Evolutionary conservation across 2,797 vertebrate species (phyloP).

Genomic region (Nyctalus aviator): DNA sequence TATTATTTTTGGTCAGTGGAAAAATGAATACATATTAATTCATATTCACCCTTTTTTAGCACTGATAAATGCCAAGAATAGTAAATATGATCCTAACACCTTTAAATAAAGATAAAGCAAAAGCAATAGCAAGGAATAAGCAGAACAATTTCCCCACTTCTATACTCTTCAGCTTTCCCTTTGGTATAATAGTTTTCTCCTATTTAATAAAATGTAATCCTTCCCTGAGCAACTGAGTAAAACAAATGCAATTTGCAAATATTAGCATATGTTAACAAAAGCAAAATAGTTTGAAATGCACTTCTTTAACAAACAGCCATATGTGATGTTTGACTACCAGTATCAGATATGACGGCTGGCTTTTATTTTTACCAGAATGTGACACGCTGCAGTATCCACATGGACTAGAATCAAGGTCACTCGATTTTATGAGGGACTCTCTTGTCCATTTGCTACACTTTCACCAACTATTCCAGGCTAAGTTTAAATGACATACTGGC

Average conservation of each 20-base stretch:
- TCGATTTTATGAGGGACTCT: not conserved
- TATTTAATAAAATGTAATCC: not conserved
- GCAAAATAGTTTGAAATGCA: not conserved
- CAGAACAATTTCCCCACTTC: not conserved
- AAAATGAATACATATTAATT: not conserved
- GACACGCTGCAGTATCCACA: not conserved
- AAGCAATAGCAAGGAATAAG: not conserved
- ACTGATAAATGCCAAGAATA: slow-evolving; percentile 2
- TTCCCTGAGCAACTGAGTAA: not conserved
- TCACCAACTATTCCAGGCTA: not conserved
- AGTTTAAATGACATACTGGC: not conserved
- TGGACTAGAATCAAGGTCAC: not conserved
- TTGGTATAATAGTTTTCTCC: not conserved
- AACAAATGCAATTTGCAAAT: not conserved
- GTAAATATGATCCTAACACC: not conserved
- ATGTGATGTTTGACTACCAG: not conserved
- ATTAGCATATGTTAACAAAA: not conserved
- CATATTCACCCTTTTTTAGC: not conserved
- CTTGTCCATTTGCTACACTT: not conserved
- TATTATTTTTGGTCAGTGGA: not conserved
- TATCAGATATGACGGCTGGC: not conserved
- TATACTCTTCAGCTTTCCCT: not conserved
- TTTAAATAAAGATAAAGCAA: slow-evolving; percentile 9
- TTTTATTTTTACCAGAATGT: slow-evolving; percentile 5
- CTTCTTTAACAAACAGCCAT: not conserved